Evolutionary conservation across 2,113 vertebrate genomes (phyloP).

Genomic region (Bubo blakistoni): DNA sequence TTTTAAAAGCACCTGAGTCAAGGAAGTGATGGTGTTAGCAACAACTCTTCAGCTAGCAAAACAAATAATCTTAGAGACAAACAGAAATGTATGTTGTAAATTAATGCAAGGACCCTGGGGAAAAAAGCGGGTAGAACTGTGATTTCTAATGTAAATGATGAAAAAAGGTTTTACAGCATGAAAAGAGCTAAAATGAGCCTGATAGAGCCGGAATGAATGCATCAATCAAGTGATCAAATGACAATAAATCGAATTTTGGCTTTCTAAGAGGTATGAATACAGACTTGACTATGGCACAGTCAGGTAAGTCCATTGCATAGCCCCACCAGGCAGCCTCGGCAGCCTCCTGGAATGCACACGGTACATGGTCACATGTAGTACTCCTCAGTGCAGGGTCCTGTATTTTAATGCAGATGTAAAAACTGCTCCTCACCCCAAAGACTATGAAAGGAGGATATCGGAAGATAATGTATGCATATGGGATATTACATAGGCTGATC

Average conservation of each 20-base stretch:
- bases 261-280: neutral
- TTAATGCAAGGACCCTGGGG: neutral
- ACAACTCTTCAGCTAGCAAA: neutral
- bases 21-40: neutral
- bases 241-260: neutral
- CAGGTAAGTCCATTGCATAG: neutral
- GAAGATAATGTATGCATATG: neutral
- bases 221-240: neutral
- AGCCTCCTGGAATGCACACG: neutral
- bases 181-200: neutral
- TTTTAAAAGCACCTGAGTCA: neutral
- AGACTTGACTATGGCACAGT: neutral
- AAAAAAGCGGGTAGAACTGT: neutral
- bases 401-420: neutral
- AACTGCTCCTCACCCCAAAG: neutral
- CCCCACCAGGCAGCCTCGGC: accelerated
- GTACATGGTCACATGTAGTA: neutral
- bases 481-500: neutral
- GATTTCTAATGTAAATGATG: neutral
- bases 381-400: neutral
- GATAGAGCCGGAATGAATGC: neutral
- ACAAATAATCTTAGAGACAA: neutral
- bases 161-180: neutral
- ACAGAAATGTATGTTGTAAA: neutral
- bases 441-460: neutral